Conservation (phyloP, 35 echinoderm and acorn worm species). For the Heliocidaris erythrogramma region DNA sequence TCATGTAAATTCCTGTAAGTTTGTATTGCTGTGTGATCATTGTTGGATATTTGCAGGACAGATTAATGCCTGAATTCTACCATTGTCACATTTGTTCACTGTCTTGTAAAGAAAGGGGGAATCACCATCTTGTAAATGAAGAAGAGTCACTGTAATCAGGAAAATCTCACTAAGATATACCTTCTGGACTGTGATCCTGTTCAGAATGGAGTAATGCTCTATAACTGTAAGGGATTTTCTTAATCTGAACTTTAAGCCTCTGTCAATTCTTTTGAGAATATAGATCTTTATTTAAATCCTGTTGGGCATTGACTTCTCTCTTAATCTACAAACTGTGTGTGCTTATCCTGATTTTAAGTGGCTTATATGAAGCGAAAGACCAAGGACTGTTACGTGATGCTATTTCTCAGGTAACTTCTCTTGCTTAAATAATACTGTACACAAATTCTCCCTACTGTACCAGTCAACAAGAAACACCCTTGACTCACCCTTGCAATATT, state of each 20-base stretch:
- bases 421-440: not conserved
- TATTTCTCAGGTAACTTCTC: no score
- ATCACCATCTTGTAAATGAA: not conserved
- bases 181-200: not conserved
- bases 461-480: not conserved
- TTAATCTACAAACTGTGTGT: no score
- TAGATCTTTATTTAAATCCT: no score
- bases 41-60: not conserved
- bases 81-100: not conserved
- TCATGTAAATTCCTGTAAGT: not conserved
- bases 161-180: not conserved
- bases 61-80: not conserved
- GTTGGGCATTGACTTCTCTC: no score
- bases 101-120: not conserved
- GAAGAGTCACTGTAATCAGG: not conserved
- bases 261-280: no score
- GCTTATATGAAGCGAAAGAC: no score
- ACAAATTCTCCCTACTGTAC: not conserved
- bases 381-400: no score
- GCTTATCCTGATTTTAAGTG: no score
- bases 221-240: no score
- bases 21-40: not conserved
- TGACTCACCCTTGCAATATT: not conserved
- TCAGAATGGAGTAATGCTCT: no score
- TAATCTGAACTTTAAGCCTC: no score